These are phyloP conservation scores for Temnothorax rugatulus DNA, from an alignment of 2,888 invertebrate species.

Conservation along the genomic window DNA sequence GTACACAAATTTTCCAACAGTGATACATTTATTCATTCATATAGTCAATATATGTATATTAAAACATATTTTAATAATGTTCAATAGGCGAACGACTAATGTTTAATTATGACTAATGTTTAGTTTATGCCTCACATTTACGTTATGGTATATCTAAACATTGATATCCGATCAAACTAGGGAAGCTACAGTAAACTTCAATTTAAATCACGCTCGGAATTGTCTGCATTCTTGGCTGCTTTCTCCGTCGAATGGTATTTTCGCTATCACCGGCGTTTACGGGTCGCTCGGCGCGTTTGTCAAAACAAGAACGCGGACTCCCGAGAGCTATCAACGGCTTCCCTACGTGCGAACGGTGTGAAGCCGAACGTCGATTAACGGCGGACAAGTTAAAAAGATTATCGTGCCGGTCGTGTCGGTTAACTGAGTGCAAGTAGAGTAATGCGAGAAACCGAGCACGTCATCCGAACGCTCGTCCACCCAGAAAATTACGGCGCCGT, in stretches of 20 bases:
- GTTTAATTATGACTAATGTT: neutral
- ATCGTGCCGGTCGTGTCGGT: constrained; percentile 63
- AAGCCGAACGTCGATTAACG: constrained; percentile 69
- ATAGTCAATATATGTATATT: neutral
- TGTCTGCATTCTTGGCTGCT: constrained; percentile 10
- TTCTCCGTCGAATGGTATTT: constrained; percentile 8
- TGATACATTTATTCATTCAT: neutral
- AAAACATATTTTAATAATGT: neutral
- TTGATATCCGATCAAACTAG: neutral
- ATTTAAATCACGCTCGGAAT: constrained; percentile 33
- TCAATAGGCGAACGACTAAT: neutral
- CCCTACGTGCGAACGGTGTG: constrained; percentile 49
- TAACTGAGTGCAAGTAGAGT: constrained; percentile 50
- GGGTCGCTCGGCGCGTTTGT: constrained; percentile 38
- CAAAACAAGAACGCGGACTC: constrained; percentile 34
- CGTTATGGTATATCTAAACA: constrained; percentile 10
- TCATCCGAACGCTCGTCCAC: constrained; percentile 70
- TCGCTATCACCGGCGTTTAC: constrained; percentile 33
- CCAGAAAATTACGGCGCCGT: constrained; percentile 73
- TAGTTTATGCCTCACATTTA: neutral
- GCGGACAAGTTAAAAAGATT: constrained; percentile 70
- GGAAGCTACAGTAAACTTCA: neutral
- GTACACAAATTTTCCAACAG: no score
- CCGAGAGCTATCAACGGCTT: constrained; percentile 9
- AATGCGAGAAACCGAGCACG: constrained; percentile 52